A percentile compares a stretch with the other conserved stretches of the same genome.
These are phyloP conservation scores for Microcebus ravelobensis DNA, from an alignment of 2,113 vertebrate species.

Conservation along the genomic window DNA sequence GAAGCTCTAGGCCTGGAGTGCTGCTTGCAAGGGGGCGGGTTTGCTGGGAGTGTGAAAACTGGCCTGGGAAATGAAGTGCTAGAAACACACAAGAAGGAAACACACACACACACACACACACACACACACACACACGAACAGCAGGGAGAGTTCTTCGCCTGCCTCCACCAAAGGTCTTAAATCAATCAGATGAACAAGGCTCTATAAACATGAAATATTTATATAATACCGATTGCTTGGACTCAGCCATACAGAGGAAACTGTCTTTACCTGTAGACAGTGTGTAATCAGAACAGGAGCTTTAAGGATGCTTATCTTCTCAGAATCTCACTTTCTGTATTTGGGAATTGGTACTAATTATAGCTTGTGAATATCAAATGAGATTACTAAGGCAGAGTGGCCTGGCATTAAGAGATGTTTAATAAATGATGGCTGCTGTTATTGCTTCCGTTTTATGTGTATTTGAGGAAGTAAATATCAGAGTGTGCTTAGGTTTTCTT, in stretches of 20 bases:
- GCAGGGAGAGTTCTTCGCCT: background rate
- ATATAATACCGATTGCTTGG: background rate
- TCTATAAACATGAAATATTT: background rate
- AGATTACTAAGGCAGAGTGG: background rate
- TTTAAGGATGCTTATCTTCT: background rate
- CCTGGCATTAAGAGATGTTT: background rate
- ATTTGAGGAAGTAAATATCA: background rate
- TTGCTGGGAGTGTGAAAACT: background rate
- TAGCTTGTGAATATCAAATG: background rate
- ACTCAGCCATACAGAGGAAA: background rate
- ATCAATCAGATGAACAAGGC: background rate
- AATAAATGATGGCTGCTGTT: background rate
- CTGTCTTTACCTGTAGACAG: background rate
- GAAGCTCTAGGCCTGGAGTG: background rate
- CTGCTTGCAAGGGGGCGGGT: background rate
- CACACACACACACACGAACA: background rate
- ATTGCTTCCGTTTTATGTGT: background rate
- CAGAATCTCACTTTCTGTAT: background rate
- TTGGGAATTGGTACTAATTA: too few relatives aligned
- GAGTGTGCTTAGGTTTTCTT: background rate
- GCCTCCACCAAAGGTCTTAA: background rate
- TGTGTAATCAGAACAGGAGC: background rate
- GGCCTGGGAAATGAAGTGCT: background rate
- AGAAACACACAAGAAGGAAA: background rate
- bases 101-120: background rate